Evolutionary conservation across 2,113 vertebrate species (phyloP).

Genomic region (Cygnus buccinator): DNA sequence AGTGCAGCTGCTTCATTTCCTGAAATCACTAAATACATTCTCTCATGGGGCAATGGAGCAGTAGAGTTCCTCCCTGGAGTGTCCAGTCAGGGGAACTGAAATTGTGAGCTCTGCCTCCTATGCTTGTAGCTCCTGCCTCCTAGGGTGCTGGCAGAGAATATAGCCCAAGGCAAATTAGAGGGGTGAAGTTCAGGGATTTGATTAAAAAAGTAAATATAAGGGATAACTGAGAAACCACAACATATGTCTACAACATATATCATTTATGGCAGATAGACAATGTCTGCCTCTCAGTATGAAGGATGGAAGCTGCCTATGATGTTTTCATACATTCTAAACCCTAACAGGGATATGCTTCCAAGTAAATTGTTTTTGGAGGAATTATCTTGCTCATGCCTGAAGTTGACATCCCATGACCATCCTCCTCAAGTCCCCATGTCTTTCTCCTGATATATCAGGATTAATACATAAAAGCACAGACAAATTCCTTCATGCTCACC

Average conservation of each 20-base stretch:
- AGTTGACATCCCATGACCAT: background rate
- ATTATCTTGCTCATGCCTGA: background rate
- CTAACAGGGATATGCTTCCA: background rate
- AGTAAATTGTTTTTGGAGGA: background rate
- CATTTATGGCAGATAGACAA: background rate
- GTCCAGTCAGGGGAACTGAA: background rate
- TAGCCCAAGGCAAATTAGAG: background rate
- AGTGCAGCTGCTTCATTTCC: background rate
- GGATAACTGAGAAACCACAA: background rate
- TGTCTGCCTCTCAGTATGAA: background rate
- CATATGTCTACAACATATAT: background rate
- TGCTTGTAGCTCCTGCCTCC: background rate
- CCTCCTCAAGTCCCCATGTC: rapidly evolving
- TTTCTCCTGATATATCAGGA: background rate
- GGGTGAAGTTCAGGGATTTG: background rate
- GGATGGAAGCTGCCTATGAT: background rate
- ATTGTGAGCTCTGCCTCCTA: background rate
- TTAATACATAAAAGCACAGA: background rate
- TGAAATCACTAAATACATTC: background rate
- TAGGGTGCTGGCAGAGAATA: background rate
- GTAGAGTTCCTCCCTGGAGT: background rate
- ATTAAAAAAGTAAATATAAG: background rate
- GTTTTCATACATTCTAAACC: background rate
- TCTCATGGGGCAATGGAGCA: rapidly evolving
- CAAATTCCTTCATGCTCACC: background rate